These are phyloP conservation scores for Helogale parvula DNA, from an alignment of 2,113 vertebrate species.

Conservation along the genomic window DNA sequence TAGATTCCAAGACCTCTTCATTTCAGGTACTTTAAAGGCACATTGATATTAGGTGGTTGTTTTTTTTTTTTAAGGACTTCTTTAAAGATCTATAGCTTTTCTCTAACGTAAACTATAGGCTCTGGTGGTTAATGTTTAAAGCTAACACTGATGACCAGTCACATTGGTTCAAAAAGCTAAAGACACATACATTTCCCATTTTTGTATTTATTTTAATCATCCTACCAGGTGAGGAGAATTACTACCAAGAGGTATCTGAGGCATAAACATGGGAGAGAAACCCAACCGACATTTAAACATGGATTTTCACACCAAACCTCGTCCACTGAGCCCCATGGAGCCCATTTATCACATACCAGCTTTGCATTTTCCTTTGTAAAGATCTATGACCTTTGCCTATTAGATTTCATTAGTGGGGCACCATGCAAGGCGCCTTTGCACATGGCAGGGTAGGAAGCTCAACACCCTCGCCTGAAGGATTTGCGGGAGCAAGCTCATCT, in stretches of 20 bases:
- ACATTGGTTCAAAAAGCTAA: slow-evolving; percentile 17
- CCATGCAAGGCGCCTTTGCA: slow-evolving; percentile 90
- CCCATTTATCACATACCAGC: slow-evolving; percentile 88
- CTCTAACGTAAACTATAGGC: neutral
- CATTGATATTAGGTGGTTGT: neutral
- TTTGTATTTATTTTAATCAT: slow-evolving; percentile 70
- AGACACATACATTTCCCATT: slow-evolving; percentile 50
- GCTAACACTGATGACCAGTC: neutral
- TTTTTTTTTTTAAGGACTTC: neutral
- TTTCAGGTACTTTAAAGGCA: slow-evolving; percentile 9
- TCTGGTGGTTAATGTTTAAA: slow-evolving; percentile 1
- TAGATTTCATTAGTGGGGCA: slow-evolving; percentile 92
- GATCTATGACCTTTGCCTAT: slow-evolving; percentile 92
- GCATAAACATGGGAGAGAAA: slow-evolving; percentile 73
- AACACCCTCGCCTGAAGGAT: slow-evolving; percentile 92
- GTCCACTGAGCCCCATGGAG: slow-evolving; percentile 85
- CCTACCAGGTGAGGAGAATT: slow-evolving; percentile 69
- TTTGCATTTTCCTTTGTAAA: slow-evolving; percentile 91
- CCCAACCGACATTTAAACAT: slow-evolving; percentile 81
- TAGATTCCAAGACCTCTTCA: neutral
- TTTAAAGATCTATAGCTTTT: slow-evolving; percentile 36
- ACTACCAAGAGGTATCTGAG: slow-evolving; percentile 64
- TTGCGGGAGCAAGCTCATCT: slow-evolving; percentile 90
- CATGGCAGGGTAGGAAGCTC: slow-evolving; percentile 88
- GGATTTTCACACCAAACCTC: slow-evolving; percentile 83